Evolutionary conservation across 2,113 vertebrate species (phyloP), one percentile per base, ranked within the genome.

Genomic region (Gadus chalcogrammus): DNA sequence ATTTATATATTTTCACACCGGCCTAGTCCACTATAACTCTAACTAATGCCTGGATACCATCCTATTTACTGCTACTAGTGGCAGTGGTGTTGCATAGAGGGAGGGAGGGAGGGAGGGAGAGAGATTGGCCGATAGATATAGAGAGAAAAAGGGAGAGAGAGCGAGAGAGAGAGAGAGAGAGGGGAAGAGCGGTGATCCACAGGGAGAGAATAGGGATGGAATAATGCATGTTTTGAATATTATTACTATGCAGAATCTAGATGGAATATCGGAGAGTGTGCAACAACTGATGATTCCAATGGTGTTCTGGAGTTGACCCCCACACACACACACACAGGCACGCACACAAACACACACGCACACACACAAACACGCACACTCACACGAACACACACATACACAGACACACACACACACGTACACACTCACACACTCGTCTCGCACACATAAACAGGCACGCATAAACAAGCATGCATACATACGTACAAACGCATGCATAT

Each of bases 171-270:
- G 22, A 28, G 22, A 13, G 6, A 58, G 53, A 15, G 22, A 9
- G 65, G 17, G 52, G 20, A 52, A 27, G 52, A 16, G 65, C 6
- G 69, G 59, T 65, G 52, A 77, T 82, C 73, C 77, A 68, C 38
- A 3, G 85, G 80, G 86, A 81, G 61, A 79, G 82, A 64, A 83
- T 82, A 84, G 83, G 82, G 73, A 87, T 83, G 79, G 83, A 87
- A 88, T 86, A 86, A 86, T 85, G 81, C 79, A 83, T 84, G 77
- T 81, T 87, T 87, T 83, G 65, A 85, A 90, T 88, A 85, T 82
- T 79, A 84, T 87, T 79, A 73, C 56, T 71, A 68, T 80, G 83
- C 80, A 81, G 72, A 82, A 82, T 84, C 73, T 72, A 69, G 75
- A 83, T 79, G 78, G 69, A 77, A 83, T 87, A 86, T 84, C 73